Base-by-base conservation (phyloP, 2,888 invertebrate genomes). In the Synergus laeviventris region DNA sequence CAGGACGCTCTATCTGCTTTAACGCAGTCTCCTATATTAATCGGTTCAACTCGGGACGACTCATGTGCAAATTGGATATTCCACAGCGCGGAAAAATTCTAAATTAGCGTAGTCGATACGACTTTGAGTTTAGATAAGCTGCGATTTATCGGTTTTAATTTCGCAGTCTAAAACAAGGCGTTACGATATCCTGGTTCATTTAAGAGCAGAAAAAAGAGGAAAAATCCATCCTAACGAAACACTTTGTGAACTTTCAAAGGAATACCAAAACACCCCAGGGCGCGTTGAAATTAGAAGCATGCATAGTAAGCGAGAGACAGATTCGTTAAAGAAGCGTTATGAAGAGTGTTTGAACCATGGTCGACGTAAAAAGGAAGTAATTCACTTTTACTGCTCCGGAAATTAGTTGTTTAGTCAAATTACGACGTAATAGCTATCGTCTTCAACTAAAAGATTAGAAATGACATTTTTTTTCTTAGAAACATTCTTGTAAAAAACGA, bases 261-360 rank as follows among this genome's bases (percentile, higher is more conserved):
- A 70, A 70, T 49, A 70, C 18, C 24, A 49, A 70, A 70, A 49
- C 70, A 49, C 45, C 49, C 49, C 45, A 31, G 60, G 59, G 24
- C 59, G 39, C 39, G 16, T 59, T 60, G 60, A 61, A 74, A 74
- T 76, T 78, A 74, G 36, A 49, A 36, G 60, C 49, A 42, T 61
- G n/a, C 36, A 56, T 56, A 64, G 73, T 64, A 61, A 74, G 76
- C 75, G 73, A 74, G 76, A 70, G 77, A 73, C 62, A 61, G 24
- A 78, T 38, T 73, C 54, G 76, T 79, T 64, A 75, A 16, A 60
- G 60, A 70, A 70, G 45, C 66, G 45, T 11, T n/a, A 64, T 24
- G 9, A 66, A 66, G 42, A 45, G n/a, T 24, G 66, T 66, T 70
- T 45, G 16, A n/a, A 31, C 66, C 49, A 9, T 66, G n/a, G 21